phyloP scores from a whole-genome alignment of 2,797 vertebrate species.

The Miichthys miiuy region DNA sequence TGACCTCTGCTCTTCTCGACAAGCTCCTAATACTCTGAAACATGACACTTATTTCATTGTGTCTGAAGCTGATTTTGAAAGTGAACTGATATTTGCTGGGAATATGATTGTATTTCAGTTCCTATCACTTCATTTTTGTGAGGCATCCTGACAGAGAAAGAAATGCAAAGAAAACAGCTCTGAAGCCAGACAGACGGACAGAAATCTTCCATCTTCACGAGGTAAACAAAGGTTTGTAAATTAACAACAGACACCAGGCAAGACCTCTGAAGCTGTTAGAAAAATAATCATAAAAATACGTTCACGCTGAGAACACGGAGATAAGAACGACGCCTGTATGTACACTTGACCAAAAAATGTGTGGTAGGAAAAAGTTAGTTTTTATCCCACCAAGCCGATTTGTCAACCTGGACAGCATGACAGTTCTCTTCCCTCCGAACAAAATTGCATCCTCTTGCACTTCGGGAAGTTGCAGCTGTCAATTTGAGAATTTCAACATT shows the following conservation, averaged over 20 bases:
- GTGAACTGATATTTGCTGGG: not conserved
- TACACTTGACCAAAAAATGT: not conserved
- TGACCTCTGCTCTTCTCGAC: not conserved
- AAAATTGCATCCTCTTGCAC: constrained; percentile 29
- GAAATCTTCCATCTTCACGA: not conserved
- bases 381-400: not conserved
- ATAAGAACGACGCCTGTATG: not conserved
- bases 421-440: not conserved
- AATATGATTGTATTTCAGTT: not conserved
- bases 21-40: not conserved
- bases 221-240: constrained; percentile 14
- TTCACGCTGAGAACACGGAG: not conserved
- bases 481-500: constrained; percentile 5
- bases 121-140: no score
- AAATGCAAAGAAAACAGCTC: no score
- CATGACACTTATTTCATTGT: not conserved
- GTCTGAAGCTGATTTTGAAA: not conserved
- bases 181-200: not conserved
- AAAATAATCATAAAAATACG: not conserved
- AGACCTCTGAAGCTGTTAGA: not conserved
- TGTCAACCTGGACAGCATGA: not conserved
- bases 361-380: not conserved
- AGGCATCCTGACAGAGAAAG: not conserved
- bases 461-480: constrained; percentile 24
- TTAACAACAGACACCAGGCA: not conserved